phyloP scores from a whole-genome alignment of 2,113 vertebrate species.

The Megalops atlanticus region DNA sequence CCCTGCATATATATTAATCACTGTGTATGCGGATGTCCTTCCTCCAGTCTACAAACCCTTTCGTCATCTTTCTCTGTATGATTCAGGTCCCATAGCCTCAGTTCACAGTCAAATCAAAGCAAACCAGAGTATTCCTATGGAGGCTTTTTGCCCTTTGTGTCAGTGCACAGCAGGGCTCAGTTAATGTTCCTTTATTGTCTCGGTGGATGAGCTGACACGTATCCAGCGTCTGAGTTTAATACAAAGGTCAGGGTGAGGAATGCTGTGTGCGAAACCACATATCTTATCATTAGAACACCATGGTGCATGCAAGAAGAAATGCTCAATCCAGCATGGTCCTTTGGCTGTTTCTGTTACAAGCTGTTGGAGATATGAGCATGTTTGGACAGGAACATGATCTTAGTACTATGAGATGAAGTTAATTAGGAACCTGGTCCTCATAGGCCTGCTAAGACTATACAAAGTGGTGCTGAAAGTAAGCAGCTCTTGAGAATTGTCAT shows the following conservation, averaged over 20 bases:
- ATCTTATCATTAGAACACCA: neutral
- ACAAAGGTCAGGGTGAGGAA: conserved; percentile 29
- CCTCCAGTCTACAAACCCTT: too few species aligned
- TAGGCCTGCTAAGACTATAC: neutral
- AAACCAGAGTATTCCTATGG: neutral
- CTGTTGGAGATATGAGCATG: neutral
- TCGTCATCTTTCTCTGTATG: neutral
- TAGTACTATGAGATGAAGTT: neutral
- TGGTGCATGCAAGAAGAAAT: neutral
- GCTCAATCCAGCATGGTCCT: too few species aligned
- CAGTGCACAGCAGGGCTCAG: neutral
- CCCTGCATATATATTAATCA: too few species aligned
- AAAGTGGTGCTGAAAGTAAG: neutral
- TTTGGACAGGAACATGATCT: too few species aligned
- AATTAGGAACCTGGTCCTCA: neutral
- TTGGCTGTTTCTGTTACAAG: neutral
- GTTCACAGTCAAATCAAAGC: too few species aligned
- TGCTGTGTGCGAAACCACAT: neutral
- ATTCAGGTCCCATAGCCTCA: too few species aligned
- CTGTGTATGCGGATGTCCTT: too few species aligned
- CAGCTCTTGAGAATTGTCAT: neutral
- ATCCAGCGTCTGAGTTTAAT: neutral
- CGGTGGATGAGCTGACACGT: neutral
- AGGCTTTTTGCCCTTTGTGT: neutral
- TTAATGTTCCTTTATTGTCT: neutral